These are phyloP conservation scores for Geophilus truncorum DNA, from an alignment of 2,888 invertebrate genomes.

Conservation along the genomic window DNA sequence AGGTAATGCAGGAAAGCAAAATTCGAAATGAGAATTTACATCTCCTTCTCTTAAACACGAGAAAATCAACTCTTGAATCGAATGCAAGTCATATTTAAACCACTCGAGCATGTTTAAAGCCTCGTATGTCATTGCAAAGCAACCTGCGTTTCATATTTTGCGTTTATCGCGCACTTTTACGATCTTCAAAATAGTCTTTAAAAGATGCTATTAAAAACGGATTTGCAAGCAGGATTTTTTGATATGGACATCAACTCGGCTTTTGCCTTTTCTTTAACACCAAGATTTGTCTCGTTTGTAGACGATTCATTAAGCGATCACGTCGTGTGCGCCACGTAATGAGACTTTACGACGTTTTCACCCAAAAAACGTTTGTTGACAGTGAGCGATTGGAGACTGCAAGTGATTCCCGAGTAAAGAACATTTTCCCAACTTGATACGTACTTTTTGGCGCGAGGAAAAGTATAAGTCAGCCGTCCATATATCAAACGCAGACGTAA, in stretches of 20 bases:
- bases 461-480: not conserved
- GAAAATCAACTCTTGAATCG: too few species aligned
- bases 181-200: not conserved
- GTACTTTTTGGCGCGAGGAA: not conserved
- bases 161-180: too few species aligned
- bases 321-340: not conserved
- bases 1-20: too few species aligned
- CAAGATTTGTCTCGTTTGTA: not conserved
- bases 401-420: not conserved
- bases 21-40: too few species aligned
- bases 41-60: too few species aligned
- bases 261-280: not conserved
- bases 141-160: too few species aligned
- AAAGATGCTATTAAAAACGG: not conserved
- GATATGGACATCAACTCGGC: not conserved
- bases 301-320: not conserved
- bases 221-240: not conserved
- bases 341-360: not conserved
- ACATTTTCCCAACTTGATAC: not conserved
- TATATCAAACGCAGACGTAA: not conserved
- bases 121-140: too few species aligned
- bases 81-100: too few species aligned
- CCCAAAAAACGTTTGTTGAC: not conserved
- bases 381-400: not conserved
- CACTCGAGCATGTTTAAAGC: too few species aligned